phyloP scores from a whole-genome alignment of 2,888 invertebrate species.

The Parascotia fuliginaria region DNA sequence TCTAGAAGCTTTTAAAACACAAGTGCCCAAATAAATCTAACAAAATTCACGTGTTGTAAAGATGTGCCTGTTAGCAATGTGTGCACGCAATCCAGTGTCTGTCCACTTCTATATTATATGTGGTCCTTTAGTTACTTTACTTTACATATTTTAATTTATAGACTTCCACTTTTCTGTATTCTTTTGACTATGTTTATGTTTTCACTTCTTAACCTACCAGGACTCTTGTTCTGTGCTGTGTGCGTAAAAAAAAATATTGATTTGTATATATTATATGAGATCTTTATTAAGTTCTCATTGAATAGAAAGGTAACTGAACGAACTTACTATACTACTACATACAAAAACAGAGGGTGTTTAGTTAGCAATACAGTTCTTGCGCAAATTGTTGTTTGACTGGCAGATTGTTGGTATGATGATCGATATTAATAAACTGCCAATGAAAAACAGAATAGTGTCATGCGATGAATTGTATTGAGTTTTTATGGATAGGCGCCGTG shows the following conservation, averaged over 20 bases:
- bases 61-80: slow-evolving; percentile 82
- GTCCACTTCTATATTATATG: slow-evolving; percentile 83
- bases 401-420: slow-evolving; percentile 47
- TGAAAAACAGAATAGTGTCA: slow-evolving; percentile 37
- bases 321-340: slow-evolving; percentile 64
- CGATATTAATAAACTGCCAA: slow-evolving; percentile 55
- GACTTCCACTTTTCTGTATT: slow-evolving; percentile 69
- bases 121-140: slow-evolving; percentile 77
- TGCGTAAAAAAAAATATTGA: slow-evolving; percentile 26
- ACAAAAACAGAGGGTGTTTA: slow-evolving; percentile 63
- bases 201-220: slow-evolving; percentile 55
- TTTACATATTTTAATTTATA: slow-evolving; percentile 64
- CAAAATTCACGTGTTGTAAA: slow-evolving; percentile 62
- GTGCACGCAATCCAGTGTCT: slow-evolving; percentile 82
- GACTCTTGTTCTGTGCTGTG: slow-evolving; percentile 47
- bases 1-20: slow-evolving; percentile 65
- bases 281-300: slow-evolving; percentile 14
- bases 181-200: slow-evolving; percentile 72
- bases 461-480: slow-evolving; percentile 65
- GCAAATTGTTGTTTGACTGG: slow-evolving; percentile 27
- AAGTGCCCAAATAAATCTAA: slow-evolving; percentile 59
- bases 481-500: slow-evolving; percentile 75
- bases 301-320: slow-evolving; percentile 33
- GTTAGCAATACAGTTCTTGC: slow-evolving; percentile 54
- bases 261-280: slow-evolving; percentile 31